These are phyloP conservation scores for Rhincodon typus DNA, from an alignment of 2,797 vertebrate genomes.

Conservation along the genomic window DNA sequence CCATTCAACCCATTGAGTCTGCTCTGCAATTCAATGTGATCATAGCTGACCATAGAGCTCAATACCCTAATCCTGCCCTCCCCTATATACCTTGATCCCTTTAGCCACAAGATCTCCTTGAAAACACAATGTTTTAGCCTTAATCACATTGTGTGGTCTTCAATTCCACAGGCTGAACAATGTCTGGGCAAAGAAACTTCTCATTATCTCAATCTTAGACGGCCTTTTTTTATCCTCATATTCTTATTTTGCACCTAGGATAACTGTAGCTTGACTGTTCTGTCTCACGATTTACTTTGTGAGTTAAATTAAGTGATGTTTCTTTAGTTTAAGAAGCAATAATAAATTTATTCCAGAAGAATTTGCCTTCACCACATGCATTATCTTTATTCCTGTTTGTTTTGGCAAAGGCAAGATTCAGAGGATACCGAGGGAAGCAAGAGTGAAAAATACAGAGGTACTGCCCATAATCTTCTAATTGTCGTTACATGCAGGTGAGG, in stretches of 20 bases:
- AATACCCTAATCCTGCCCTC: no score
- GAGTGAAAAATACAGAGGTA: neutral
- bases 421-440: neutral
- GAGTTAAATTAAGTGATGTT: neutral
- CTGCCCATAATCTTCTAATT: neutral
- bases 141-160: no score
- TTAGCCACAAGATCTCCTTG: no score
- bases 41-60: no score
- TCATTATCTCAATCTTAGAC: neutral
- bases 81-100: no score
- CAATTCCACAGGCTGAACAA: no score
- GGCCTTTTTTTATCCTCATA: neutral
- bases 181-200: neutral
- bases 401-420: neutral
- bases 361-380: neutral
- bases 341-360: neutral
- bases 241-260: neutral
- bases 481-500: neutral
- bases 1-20: no score
- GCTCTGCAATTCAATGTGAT: no score
- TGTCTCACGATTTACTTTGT: neutral
- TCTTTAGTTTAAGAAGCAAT: neutral
- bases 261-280: neutral
- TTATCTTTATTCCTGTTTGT: neutral
- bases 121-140: no score